These are phyloP conservation scores for Suillia variegata DNA, from an alignment of 2,888 invertebrate species.

Conservation along the genomic window DNA sequence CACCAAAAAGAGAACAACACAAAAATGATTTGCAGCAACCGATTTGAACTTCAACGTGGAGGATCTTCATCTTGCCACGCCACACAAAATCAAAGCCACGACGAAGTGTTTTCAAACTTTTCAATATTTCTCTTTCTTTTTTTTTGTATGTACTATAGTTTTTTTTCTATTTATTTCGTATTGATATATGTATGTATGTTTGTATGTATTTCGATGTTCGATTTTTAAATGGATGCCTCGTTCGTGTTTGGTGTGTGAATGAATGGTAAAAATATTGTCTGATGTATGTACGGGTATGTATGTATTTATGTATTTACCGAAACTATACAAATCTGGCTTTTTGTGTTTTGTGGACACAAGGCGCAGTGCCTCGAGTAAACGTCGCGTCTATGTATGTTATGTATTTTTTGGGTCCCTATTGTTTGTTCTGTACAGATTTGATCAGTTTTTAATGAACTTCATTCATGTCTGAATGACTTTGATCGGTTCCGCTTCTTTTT, in stretches of 20 bases:
- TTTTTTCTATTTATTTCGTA: too few species aligned
- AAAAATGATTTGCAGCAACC: background rate
- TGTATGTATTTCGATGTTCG: conserved; percentile 8
- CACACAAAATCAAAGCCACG: background rate
- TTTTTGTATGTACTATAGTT: too few species aligned
- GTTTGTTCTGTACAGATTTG: conserved; percentile 47
- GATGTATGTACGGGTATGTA: background rate
- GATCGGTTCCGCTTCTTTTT: conserved; percentile 51
- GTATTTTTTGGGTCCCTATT: background rate
- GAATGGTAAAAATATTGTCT: background rate
- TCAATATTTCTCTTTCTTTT: too few species aligned
- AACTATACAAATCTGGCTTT: background rate
- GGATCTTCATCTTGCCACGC: background rate
- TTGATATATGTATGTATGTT: background rate
- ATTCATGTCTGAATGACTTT: conserved; percentile 55
- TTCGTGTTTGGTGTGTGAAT: background rate
- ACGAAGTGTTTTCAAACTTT: too few species aligned
- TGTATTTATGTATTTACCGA: background rate
- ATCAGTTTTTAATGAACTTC: conserved; percentile 59
- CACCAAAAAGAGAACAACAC: background rate
- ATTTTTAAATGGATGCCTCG: conserved; percentile 14
- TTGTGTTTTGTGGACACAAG: background rate
- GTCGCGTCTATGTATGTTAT: background rate
- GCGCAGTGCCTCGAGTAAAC: background rate
- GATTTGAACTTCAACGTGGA: background rate